Base-by-base conservation (phyloP, 2,888 invertebrate genomes). In the Theretra japonica region DNA sequence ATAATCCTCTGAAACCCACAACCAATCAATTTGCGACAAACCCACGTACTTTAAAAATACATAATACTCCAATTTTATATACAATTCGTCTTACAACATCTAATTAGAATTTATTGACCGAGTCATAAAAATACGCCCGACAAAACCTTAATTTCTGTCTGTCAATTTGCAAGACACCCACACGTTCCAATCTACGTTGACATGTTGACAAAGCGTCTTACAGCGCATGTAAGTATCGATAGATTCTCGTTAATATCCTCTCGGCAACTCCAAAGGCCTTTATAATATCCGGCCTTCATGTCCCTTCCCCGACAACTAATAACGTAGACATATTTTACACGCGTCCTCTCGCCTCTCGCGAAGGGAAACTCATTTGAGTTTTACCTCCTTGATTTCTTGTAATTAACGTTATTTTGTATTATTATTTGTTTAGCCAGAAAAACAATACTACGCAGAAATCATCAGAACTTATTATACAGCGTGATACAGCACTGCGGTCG, bases 281-380 rank as follows among this genome's bases (percentile, higher is more conserved):
- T 81, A 86, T 82, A 87, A 88, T 88, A 87, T 88, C 85, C 84
- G 87, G 75, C 79, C 77, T 79, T 77, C 80, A 77, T 79, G 81
- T 82, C 81, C 83, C 81, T 80, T 78, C 60, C 65, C 75, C 75
- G 75, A 76, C 53, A 21, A 77, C 79, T 79, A 77, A 80, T 82
- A 81, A 77, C 75, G 77, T 75, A 73, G 75, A 74, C 74, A 72
- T 68, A 70, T 69, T 73, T 74, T 78, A 76, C 72, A 41, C 73
- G 62, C 53, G 53, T 53, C 53, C n/a, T 53, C 53, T 53, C 73
- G 73, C 77, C 79, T 80, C 77, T 76, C 80, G 77, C 79, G 73
- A 78, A 73, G 76, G 80, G n/a, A 65, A 65, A 65, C 41, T 65
- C 65, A 65, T 65, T 65, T 48, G 15, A 17, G 48, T 23, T 65